These are phyloP conservation scores for Yoshiicerus persimilis DNA, from an alignment of 1,140 invertebrate genomes.

Conservation along the genomic window DNA sequence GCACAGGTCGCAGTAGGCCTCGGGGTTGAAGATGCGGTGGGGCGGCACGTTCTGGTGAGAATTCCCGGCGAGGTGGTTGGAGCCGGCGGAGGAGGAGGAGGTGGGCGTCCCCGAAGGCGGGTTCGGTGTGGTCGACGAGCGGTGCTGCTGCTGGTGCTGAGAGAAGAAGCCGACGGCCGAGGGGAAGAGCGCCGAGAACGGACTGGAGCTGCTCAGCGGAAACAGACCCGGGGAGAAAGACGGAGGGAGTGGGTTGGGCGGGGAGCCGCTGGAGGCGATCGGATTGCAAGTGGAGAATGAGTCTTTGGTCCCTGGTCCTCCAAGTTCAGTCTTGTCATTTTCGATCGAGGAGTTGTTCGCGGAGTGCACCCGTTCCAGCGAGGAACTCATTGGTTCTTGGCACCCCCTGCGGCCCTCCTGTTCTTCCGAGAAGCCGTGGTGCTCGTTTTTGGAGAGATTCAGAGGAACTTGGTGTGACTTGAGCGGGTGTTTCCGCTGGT, in stretches of 20 bases:
- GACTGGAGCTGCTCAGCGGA: constrained; percentile 34
- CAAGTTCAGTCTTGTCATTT: constrained; percentile 45
- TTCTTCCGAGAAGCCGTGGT: background rate
- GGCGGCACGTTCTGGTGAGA: constrained; percentile 56
- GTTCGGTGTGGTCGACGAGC: constrained; percentile 6
- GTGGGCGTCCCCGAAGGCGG: constrained; percentile 39
- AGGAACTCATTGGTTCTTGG: background rate
- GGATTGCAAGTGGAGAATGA: constrained; percentile 21
- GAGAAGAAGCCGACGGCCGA: background rate
- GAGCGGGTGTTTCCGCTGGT: background rate
- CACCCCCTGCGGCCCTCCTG: background rate
- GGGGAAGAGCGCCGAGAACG: constrained; percentile 30
- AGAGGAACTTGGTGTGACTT: background rate
- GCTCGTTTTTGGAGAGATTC: background rate
- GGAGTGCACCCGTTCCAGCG: background rate
- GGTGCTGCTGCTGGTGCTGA: background rate
- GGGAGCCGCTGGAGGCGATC: constrained; percentile 34
- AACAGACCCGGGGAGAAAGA: constrained; percentile 48
- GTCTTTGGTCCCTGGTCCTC: constrained; percentile 44
- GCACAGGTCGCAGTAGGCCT: constrained; percentile 86
- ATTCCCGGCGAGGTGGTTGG: background rate
- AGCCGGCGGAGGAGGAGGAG: constrained; percentile 39
- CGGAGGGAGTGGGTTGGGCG: constrained; percentile 19
- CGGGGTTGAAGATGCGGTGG: constrained; percentile 85
- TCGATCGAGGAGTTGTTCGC: constrained; percentile 16